A percentile compares a stretch with the other conserved stretches of the same genome.
These are phyloP conservation scores for Trissolcus brochymenae DNA, from an alignment of 2,888 invertebrate genomes.

Conservation along the genomic window DNA sequence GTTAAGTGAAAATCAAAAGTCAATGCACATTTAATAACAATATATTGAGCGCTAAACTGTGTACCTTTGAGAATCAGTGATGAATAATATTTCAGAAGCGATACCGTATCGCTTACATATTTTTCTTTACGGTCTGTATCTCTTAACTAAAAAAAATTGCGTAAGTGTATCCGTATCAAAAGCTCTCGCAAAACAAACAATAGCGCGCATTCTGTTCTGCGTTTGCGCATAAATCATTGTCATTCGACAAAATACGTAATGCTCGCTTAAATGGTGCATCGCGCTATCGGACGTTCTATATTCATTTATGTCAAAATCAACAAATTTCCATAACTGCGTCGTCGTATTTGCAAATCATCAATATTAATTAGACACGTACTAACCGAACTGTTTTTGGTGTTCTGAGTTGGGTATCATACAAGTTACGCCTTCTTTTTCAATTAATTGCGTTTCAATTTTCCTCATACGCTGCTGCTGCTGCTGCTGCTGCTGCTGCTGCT, in stretches of 20 bases:
- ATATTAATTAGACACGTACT: slow-evolving; percentile 11
- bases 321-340: slow-evolving; percentile 17
- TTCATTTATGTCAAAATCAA: slow-evolving; percentile 20
- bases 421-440: slow-evolving; percentile 2
- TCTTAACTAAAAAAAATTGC: slow-evolving; percentile 28
- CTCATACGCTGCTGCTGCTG: not conserved
- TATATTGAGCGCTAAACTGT: not conserved
- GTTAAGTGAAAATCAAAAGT: not conserved
- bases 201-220: slow-evolving; percentile 18
- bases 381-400: slow-evolving; percentile 3
- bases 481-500: too few species aligned
- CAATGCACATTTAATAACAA: slow-evolving; percentile 3
- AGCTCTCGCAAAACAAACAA: slow-evolving; percentile 44
- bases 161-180: slow-evolving; percentile 43
- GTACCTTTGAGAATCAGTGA: not conserved
- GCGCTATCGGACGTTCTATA: slow-evolving; percentile 12
- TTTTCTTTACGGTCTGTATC: slow-evolving; percentile 34
- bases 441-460: slow-evolving; percentile 17
- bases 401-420: not conserved
- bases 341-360: not conserved
- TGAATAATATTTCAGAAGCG: slow-evolving; percentile 32
- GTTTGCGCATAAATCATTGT: slow-evolving; percentile 49
- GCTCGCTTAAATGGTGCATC: slow-evolving; percentile 30
- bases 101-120: slow-evolving; percentile 39
- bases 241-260: slow-evolving; percentile 19